Percentiles rank a stretch among this genome's conserved stretches.
phyloP scores from a whole-genome alignment of 2,113 vertebrate species.

The Anoplopoma fimbria region DNA sequence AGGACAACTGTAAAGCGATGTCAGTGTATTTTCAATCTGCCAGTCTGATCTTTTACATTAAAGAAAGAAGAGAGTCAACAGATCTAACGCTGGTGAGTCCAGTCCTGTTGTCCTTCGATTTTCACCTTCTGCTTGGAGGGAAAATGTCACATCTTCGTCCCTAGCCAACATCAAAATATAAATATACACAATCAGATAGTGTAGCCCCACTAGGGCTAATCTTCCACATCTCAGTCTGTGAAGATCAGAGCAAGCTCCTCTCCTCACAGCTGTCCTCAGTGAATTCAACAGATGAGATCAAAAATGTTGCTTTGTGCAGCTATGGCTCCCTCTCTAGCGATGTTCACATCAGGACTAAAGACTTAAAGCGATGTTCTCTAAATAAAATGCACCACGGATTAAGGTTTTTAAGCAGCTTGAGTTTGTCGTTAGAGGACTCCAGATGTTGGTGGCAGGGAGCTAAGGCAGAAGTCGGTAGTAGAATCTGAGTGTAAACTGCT shows the following conservation, averaged over 20 bases:
- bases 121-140: neutral
- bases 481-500: neutral
- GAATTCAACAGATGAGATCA: constrained; percentile 21
- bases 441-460: neutral
- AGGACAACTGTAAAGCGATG: neutral
- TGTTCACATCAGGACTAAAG: neutral
- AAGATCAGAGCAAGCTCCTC: neutral
- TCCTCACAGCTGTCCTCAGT: neutral
- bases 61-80: neutral
- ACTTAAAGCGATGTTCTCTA: neutral
- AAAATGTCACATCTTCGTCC: constrained; percentile 1
- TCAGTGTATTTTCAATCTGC: neutral
- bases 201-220: constrained; percentile 3
- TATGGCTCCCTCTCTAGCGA: neutral
- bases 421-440: neutral
- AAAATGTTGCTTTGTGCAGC: neutral
- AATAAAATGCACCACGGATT: neutral
- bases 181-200: no score
- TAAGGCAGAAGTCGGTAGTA: neutral
- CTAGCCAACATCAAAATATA: neutral
- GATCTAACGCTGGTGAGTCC: neutral
- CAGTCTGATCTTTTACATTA: neutral
- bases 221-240: constrained; percentile 1
- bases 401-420: neutral
- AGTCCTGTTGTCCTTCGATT: neutral